Base-by-base conservation (phyloP, 2,113 vertebrate species). In the Scortum barcoo region DNA sequence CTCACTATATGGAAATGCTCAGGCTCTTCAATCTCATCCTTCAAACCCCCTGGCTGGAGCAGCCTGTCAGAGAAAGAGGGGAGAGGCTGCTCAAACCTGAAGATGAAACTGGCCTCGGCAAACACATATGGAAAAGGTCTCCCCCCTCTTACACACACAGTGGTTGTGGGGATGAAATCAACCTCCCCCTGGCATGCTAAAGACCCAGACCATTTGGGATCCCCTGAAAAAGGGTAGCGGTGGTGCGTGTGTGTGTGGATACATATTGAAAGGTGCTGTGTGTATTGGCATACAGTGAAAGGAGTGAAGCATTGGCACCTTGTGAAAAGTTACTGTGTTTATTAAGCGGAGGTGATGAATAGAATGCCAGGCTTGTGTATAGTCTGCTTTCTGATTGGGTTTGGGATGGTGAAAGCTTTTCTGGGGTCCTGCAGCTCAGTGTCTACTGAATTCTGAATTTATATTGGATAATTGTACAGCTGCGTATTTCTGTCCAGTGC, bases 1-100 rank as follows among this genome's bases (percentile, higher is more conserved):
- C 78, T 61, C 69, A 78, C 83, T 81, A 46, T 81, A 86, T 89
- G 72, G 81, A 86, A 88, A 89, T 89, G 84, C 81, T 83, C 26
- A 2, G 17, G 44, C 40, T 80, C 81, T 79, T 83, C 77, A 84
- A 68, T 77, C 73, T 72, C 69, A 68, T 77, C 72, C 63, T 50
- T 76, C 83, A 84, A 79, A 48, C 40, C 24, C 48, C 56, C 22
- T 0, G 24, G 63, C 57, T 81, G 58, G 69, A 78, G 38, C 80
- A 76, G 65, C 78, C 61, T 38, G 65, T 77, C 66, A 7, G 63
- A 86, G 85, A 85, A 46, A 51, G 80, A 72, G 65, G 36, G 56
- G 83, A 81, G 54, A 83, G 71, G 33, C n/a, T 78, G 53, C 57
- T 84, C 57, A 74, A 58, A 80, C 50, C 67, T 71, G 33, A 44